These are phyloP conservation scores for Papilio glaucus DNA, from an alignment of 1,140 invertebrate species.

Conservation along the genomic window DNA sequence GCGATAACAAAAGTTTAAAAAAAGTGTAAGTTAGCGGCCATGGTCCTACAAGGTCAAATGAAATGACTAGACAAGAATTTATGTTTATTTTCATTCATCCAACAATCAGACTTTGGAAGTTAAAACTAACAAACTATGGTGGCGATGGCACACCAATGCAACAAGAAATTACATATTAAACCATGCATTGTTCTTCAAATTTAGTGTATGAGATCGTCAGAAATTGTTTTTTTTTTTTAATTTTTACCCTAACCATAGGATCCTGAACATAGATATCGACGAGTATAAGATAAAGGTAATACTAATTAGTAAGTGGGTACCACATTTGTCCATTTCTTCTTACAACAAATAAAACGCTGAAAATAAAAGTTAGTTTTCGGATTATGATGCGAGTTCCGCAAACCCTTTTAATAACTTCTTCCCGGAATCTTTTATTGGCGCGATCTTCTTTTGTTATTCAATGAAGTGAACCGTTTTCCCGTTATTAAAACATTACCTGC, in stretches of 20 bases:
- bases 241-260: too few relatives aligned
- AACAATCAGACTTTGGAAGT: too few relatives aligned
- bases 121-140: too few relatives aligned
- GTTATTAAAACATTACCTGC: slow-evolving; percentile 31
- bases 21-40: not conserved
- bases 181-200: too few relatives aligned
- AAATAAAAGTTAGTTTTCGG: slow-evolving; percentile 15
- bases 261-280: too few relatives aligned
- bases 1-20: not conserved
- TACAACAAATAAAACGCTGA: slow-evolving; percentile 3
- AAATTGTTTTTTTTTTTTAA: too few relatives aligned
- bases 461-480: slow-evolving; percentile 37
- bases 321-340: not conserved
- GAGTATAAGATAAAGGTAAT: not conserved
- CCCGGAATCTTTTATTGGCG: slow-evolving; percentile 42
- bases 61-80: too few relatives aligned
- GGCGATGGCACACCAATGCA: too few relatives aligned
- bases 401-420: slow-evolving; percentile 37
- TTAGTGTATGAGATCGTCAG: too few relatives aligned
- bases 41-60: not conserved
- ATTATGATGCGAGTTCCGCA: slow-evolving; percentile 14
- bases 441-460: slow-evolving; percentile 37
- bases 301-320: not conserved
- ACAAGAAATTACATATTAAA: too few relatives aligned
- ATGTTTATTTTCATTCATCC: too few relatives aligned